These are phyloP conservation scores for Phoenicopterus ruber DNA, from an alignment of 2,113 vertebrate species.

Conservation along the genomic window DNA sequence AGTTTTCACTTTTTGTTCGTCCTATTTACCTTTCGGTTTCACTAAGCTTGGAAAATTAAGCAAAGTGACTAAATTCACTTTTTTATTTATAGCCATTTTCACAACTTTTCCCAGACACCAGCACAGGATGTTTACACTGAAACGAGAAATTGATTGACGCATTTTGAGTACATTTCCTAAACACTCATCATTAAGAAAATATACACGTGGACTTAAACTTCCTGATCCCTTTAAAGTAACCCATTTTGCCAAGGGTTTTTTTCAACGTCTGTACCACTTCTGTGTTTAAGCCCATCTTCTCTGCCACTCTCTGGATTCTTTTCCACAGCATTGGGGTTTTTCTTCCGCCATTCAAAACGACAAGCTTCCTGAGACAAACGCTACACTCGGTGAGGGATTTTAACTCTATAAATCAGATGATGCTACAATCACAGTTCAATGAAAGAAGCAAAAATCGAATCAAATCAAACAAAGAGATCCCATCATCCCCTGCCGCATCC, in stretches of 20 bases:
- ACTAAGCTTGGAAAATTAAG: neutral
- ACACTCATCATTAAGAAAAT: slow-evolving; percentile 26
- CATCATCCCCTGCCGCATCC: slow-evolving; percentile 62
- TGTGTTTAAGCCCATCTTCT: neutral
- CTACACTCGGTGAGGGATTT: neutral
- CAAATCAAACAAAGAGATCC: slow-evolving; percentile 68
- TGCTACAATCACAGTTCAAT: slow-evolving; percentile 45
- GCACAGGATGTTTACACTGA: slow-evolving; percentile 7
- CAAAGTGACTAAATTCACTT: neutral
- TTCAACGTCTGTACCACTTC: neutral
- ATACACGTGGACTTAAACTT: slow-evolving; percentile 4
- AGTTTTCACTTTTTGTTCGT: neutral
- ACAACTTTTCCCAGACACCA: neutral
- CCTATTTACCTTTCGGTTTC: neutral
- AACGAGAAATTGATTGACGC: slow-evolving; percentile 16
- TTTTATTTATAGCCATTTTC: slow-evolving; percentile 8
- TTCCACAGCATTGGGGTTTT: neutral
- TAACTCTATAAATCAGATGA: slow-evolving; percentile 11
- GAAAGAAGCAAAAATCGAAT: slow-evolving; percentile 51
- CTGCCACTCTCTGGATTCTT: neutral
- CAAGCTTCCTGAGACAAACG: neutral
- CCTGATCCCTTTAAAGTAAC: neutral
- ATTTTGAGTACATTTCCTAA: slow-evolving; percentile 26
- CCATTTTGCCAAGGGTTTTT: neutral
- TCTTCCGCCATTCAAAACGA: neutral